Percentiles rank a stretch among this genome's conserved stretches.
These are phyloP conservation scores for Acleris laterana DNA, from an alignment of 2,888 invertebrate genomes.

Conservation along the genomic window DNA sequence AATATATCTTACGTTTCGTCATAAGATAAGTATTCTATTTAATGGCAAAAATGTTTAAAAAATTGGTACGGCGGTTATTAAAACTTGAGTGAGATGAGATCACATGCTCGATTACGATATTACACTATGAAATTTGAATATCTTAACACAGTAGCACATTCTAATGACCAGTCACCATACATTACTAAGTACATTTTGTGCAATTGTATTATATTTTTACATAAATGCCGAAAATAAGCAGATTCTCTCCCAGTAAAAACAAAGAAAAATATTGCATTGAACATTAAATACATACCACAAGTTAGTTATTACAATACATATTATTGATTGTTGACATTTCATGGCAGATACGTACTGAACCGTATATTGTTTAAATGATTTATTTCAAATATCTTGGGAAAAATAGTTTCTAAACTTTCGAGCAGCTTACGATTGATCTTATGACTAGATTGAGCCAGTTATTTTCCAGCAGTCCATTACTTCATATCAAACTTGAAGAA, in stretches of 20 bases:
- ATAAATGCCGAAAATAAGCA: constrained; percentile 65
- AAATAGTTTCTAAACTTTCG: constrained; percentile 71
- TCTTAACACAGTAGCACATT: constrained; percentile 57
- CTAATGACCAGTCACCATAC: constrained; percentile 56
- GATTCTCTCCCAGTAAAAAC: constrained; percentile 32
- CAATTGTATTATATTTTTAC: constrained; percentile 62
- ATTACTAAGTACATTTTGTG: constrained; percentile 82
- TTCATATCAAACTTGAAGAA: constrained; percentile 66
- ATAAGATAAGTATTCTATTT: constrained; percentile 55
- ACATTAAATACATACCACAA: constrained; percentile 58
- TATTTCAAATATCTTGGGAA: constrained; percentile 72
- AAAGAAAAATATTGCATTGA: constrained; percentile 65
- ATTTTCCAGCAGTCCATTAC: constrained; percentile 67
- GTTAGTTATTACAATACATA: constrained; percentile 60
- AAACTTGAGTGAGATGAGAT: constrained; percentile 76
- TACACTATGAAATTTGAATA: constrained; percentile 60
- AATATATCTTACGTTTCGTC: constrained; percentile 54
- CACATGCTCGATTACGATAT: constrained; percentile 66
- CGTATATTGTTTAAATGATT: constrained; percentile 64
- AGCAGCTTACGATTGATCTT: constrained; percentile 81
- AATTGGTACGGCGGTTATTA: constrained; percentile 33
- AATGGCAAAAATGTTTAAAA: constrained; percentile 53
- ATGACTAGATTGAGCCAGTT: constrained; percentile 85
- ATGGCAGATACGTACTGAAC: constrained; percentile 51
- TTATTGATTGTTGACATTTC: constrained; percentile 54